A percentile compares a stretch with the other conserved stretches of the same genome.
Evolutionary conservation across 2,113 vertebrate species (phyloP).

Genomic region (Sminthopsis crassicaudata): DNA sequence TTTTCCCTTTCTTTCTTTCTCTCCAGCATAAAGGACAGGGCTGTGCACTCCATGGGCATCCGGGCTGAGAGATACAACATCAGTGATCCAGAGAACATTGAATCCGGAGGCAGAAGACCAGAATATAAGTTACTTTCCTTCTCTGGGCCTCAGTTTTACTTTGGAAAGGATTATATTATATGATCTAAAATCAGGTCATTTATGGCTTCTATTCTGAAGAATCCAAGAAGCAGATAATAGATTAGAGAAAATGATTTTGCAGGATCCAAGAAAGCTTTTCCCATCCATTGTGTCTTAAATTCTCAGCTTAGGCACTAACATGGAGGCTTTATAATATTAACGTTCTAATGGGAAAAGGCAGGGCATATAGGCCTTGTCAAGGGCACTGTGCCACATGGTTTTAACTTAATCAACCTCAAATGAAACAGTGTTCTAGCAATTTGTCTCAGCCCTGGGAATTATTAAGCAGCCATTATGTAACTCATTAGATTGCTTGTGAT

Average conservation of each 20-base stretch:
- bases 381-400: not conserved
- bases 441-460: constrained; percentile 33
- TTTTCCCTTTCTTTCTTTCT: not conserved
- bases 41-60: not conserved
- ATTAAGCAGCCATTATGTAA: constrained; percentile 26
- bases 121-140: not conserved
- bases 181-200: not conserved
- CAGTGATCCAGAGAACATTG: not conserved
- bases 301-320: not conserved
- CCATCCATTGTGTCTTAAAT: not conserved
- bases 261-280: not conserved
- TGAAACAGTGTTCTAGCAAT: not conserved
- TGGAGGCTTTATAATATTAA: not conserved
- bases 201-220: not conserved
- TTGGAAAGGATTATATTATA: not conserved
- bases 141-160: not conserved
- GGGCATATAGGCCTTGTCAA: not conserved
- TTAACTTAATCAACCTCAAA: constrained; percentile 44
- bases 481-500: constrained; percentile 58
- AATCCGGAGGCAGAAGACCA: not conserved
- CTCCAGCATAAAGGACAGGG: not conserved
- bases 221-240: too few relatives aligned
- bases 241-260: not conserved
- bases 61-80: not conserved
- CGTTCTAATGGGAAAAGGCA: not conserved